Evolutionary conservation across 2,113 vertebrate species (phyloP).

Genomic region (Meriones unguiculatus): DNA sequence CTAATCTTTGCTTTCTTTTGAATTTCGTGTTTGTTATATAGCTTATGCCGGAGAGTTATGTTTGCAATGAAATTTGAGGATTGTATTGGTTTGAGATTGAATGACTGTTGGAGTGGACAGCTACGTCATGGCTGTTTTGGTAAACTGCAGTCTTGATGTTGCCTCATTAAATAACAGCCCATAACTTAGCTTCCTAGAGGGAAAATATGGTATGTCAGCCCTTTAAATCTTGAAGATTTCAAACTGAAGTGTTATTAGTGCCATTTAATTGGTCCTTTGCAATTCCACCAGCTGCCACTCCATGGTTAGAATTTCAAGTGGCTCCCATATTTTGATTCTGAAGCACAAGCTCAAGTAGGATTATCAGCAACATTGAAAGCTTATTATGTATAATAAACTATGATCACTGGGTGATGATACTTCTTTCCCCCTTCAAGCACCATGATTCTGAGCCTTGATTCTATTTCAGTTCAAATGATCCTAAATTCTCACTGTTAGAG

Average conservation of each 20-base stretch:
- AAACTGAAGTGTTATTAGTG: slow-evolving; percentile 47
- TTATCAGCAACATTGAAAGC: slow-evolving; percentile 37
- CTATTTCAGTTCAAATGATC: background rate
- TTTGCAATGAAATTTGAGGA: background rate
- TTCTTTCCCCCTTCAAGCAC: slow-evolving; percentile 41
- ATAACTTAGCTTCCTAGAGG: background rate
- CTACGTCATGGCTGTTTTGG: slow-evolving; percentile 26
- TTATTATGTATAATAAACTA: slow-evolving; percentile 44
- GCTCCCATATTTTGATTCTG: slow-evolving; percentile 40
- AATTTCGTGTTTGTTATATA: slow-evolving; percentile 25
- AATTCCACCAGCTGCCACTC: slow-evolving; percentile 64
- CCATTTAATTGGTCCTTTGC: slow-evolving; percentile 31
- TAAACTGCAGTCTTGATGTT: background rate
- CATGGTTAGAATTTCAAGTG: slow-evolving; percentile 49
- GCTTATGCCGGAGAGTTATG: background rate
- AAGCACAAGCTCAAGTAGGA: background rate
- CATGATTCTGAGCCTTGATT: background rate
- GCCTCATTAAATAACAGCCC: background rate
- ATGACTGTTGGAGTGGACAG: background rate
- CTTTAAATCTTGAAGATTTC: slow-evolving; percentile 68
- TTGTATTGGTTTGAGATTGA: background rate
- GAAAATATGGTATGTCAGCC: background rate
- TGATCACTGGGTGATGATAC: slow-evolving; percentile 48
- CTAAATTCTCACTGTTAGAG: background rate
- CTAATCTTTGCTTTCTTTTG: slow-evolving; percentile 44